Evolutionary conservation across 2,888 invertebrate genomes (phyloP).

Genomic region (Archips xylosteana): DNA sequence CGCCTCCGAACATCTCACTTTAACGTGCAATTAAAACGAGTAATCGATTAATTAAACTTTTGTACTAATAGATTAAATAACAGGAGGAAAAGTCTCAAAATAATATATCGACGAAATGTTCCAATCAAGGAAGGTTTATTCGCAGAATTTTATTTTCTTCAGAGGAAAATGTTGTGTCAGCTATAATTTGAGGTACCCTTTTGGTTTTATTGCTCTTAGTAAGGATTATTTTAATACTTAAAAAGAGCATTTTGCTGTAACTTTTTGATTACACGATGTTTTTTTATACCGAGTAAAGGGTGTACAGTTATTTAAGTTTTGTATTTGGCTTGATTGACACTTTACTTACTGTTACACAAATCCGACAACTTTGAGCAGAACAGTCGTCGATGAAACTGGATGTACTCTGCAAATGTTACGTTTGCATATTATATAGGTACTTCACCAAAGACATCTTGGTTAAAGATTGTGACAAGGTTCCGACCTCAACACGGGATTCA

Average conservation of each 20-base stretch:
- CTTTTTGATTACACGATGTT: neutral
- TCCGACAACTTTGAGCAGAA: no score
- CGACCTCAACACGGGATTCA: no score
- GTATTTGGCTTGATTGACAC: no score
- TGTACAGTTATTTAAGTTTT: neutral
- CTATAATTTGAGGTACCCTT: conserved; percentile 7
- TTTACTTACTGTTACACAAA: no score
- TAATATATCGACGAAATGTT: neutral
- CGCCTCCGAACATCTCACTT: conserved; percentile 6
- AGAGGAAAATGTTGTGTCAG: conserved; percentile 4
- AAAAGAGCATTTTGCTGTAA: neutral
- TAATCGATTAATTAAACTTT: conserved; percentile 1
- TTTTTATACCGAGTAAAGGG: neutral
- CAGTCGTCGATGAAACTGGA: no score
- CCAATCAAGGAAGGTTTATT: neutral
- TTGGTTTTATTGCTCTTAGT: conserved; percentile 14
- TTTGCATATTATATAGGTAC: no score
- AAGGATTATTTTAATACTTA: conserved; percentile 3
- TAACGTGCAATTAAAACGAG: conserved; percentile 7
- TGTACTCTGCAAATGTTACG: no score
- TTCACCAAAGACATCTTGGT: no score
- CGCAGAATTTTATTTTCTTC: conserved; percentile 4
- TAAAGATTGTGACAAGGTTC: no score
- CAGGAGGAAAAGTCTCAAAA: neutral
- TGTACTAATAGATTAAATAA: neutral